Conservation (phyloP, 1,140 invertebrate species). For the Orussus abietinus region DNA sequence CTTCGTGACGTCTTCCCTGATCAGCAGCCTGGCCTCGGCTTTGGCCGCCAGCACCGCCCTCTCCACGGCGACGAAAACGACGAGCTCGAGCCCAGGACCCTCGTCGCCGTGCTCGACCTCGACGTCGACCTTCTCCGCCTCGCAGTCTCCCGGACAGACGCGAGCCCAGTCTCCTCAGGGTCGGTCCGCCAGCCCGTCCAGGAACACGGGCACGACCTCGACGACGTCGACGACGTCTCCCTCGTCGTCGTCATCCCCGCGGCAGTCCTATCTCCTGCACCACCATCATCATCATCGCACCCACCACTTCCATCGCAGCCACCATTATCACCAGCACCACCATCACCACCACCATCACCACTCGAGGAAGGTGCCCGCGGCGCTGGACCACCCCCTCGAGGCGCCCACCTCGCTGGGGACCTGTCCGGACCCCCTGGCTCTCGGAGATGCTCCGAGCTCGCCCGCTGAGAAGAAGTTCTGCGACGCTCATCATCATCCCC, state of each 20-base stretch:
- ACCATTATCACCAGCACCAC: constrained; percentile 31
- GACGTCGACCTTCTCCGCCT: constrained; percentile 21
- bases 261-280: constrained; percentile 22
- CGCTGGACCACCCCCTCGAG: too few species aligned
- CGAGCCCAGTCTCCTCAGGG: constrained; percentile 19
- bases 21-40: constrained; percentile 31
- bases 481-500: constrained; percentile 32
- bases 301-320: constrained; percentile 27
- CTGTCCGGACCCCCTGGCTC: background rate
- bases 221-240: constrained; percentile 22
- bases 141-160: constrained; percentile 20
- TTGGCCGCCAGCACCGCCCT: constrained; percentile 25
- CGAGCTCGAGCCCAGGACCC: constrained; percentile 22
- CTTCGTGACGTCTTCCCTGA: constrained; percentile 28
- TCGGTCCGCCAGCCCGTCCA: constrained; percentile 9
- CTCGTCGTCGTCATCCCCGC: constrained; percentile 18
- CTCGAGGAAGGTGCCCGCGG: constrained; percentile 24
- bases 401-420: too few species aligned
- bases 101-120: constrained; percentile 14
- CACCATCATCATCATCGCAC: constrained; percentile 27
- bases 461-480: constrained; percentile 41
- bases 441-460: constrained; percentile 18
- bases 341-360: constrained; percentile 27
- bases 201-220: constrained; percentile 39
- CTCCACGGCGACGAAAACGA: constrained; percentile 25